Evolutionary conservation across 2,797 vertebrate genomes (phyloP).

Genomic region (Remorina albescens): DNA sequence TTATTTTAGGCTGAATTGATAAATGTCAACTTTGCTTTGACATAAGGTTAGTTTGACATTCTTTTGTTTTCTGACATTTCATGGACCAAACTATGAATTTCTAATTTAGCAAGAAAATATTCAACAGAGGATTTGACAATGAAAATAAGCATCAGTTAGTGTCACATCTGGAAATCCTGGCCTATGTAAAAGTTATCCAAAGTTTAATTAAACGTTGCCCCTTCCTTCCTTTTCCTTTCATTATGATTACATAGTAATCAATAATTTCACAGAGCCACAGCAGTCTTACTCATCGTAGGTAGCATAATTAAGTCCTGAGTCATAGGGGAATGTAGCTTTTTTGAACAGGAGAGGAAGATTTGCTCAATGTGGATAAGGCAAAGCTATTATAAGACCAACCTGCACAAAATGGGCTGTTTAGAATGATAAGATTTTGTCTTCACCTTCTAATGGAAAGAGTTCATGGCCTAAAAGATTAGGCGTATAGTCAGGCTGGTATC

Average conservation of each 20-base stretch:
- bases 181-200: no score
- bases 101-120: no score
- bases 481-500: constrained; percentile 26
- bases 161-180: no score
- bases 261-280: neutral
- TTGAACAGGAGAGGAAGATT: neutral
- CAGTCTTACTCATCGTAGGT: neutral
- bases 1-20: neutral
- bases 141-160: no score
- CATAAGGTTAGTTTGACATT: no score
- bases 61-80: neutral
- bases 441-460: constrained; percentile 8
- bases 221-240: neutral
- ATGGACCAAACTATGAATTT: no score
- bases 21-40: neutral
- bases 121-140: no score
- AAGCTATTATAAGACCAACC: neutral
- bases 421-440: constrained; percentile 29
- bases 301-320: neutral
- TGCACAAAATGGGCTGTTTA: neutral
- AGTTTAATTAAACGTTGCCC: neutral
- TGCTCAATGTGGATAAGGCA: neutral
- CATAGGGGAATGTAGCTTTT: neutral
- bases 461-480: constrained; percentile 27
- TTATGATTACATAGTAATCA: neutral